Percentiles rank a stretch among this genome's conserved stretches.
Conservation (phyloP, 2,113 vertebrate genomes). For the Gulo gulo region DNA sequence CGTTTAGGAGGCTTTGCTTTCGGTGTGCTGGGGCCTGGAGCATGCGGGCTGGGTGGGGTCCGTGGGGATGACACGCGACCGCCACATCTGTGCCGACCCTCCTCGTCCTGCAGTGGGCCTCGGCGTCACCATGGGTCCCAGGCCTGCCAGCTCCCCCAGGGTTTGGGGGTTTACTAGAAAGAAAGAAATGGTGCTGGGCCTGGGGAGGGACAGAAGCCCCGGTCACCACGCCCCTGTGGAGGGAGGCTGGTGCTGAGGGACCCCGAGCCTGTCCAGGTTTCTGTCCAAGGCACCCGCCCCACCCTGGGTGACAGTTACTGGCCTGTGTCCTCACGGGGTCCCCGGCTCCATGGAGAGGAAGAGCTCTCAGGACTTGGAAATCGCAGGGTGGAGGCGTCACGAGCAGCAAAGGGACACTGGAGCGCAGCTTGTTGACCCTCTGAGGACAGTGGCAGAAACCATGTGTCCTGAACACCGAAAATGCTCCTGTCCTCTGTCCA, state of each 20-base stretch:
- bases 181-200: not conserved
- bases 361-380: not conserved
- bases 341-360: not conserved
- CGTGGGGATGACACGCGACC: not conserved
- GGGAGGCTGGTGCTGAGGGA: not conserved
- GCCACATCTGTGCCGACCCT: not conserved
- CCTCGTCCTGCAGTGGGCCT: not conserved
- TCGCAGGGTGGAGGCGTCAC: not conserved
- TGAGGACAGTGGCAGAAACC: not conserved
- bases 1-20: not conserved
- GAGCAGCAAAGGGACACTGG: not conserved
- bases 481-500: not conserved
- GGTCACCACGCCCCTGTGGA: not conserved
- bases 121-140: not conserved
- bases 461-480: not conserved
- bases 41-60: not conserved
- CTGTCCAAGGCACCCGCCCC: not conserved
- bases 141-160: not conserved
- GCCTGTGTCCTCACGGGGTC: rapidly evolving
- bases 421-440: not conserved
- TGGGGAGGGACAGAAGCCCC: not conserved
- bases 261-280: not conserved
- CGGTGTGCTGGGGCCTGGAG: not conserved
- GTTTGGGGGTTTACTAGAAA: not conserved
- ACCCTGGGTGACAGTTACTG: not conserved